Base-by-base conservation (phyloP, 1,140 invertebrate species). In the Caenorhabditis briggsae region DNA sequence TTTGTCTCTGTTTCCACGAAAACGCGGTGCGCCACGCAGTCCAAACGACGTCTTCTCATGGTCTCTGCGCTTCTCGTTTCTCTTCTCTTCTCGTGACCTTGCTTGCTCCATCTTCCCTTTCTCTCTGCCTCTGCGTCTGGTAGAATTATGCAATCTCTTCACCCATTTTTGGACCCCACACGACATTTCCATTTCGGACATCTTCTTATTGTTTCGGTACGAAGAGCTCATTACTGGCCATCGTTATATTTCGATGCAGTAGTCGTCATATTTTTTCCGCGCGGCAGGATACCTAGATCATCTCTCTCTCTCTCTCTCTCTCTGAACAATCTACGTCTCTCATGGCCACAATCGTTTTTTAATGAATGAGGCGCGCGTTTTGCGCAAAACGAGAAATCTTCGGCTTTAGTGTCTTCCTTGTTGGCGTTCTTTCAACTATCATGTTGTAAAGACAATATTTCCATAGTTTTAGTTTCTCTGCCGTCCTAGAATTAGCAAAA, bases 1-100 rank as follows among this genome's bases (percentile, higher is more conserved):
- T 78, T 78, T 50, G 70, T 50, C 70, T 50, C 70, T 78, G 70
- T 78, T 78, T 78, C 70, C 70, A 53, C 70, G 70, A 78, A 78
- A 78, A n/a, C 43, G 46, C 70, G 6, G 64, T 41, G 20, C 70
- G 20, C 70, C 70, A 48, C 46, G 70, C 64, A 46, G 33, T 70
- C 64, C 41, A 33, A 11, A 25, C 64, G n/a, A 70, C 64, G 64
- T 41, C 33, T 70, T 70, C 64, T 70, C 64, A 70, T 70, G 41
- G 43, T 70, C 64, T 70, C 64, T 70, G 64, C n/a, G 64, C 64
- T 9, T 70, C 64, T 11, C 0, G n/a, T 46, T 70, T 46, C n/a
- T 46, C 41, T 70, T 48, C 9, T 70, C 41, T 70, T 41, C 61
- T 41, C 43, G 64, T 70, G 64, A 70, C 64, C 64, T 70, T 70